Base-by-base conservation (phyloP, 2,113 vertebrate genomes). In the Tricholaema leucomelas region DNA sequence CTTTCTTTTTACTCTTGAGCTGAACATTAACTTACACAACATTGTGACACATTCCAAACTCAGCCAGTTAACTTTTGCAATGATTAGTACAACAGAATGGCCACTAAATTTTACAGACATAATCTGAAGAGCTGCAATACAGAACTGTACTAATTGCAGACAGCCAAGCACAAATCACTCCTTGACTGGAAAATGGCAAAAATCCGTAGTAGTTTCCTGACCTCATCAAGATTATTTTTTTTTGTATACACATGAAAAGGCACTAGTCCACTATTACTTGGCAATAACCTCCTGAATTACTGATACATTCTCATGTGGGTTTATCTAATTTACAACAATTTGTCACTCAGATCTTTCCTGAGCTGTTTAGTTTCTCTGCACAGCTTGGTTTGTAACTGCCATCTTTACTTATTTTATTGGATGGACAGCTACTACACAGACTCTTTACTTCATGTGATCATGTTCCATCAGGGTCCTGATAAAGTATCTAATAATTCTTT, bases 1-100 rank as follows among this genome's bases (percentile, higher is more conserved):
- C 36, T 87, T 94, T 73, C 92, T 90, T 75, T 91, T 94, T 92
- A 77, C 74, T 88, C 60, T 44, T 52, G 61, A 91, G 64, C 48
- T 83, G 83, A 91, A 75, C 54, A 67, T 76, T 77, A 61, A 70
- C 76, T 93, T 82, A 60, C 11, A 67, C 81, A 94, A 88, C 81
- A 82, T 59, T 63, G 46, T 52, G 70, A 91, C 75, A 69, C 63
- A 73, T 80, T 92, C 28, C 85, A 81, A 88, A 91, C 48, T 72
- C 77, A 88, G 58, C 25, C 88, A 93, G 79, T 30, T 91, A 87
- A 74, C 83, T 88, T 75, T 48, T 93, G 33, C 60, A 69, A 48
- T 33, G 33, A 67, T 87, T 80, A 91, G 20, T 73, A 84, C 38
- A 92, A 92, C 46, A 74, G 88, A 87, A 92, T 10, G 30, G 55